Conservation (phyloP, 2,113 vertebrate genomes). For the Brevimyrus niger region DNA sequence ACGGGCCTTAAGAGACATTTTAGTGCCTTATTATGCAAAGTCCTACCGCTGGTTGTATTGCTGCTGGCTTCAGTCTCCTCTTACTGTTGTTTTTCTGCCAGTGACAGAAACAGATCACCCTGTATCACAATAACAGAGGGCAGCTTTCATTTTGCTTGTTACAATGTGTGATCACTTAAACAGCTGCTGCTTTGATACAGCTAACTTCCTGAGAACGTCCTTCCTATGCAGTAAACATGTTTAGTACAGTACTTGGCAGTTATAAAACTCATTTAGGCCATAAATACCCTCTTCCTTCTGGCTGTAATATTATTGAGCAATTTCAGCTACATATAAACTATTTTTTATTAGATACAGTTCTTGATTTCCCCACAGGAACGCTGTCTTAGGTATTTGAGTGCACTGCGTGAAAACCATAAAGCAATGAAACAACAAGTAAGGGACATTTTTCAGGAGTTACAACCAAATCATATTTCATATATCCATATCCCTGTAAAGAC, state of each 20-base stretch:
- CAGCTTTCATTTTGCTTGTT: not conserved
- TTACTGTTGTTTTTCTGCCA: not conserved
- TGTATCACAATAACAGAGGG: slow-evolving; percentile 8
- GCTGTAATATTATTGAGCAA: not conserved
- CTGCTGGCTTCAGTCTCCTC: not conserved
- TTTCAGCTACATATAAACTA: not conserved
- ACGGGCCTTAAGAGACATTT: not conserved
- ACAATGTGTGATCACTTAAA: not conserved
- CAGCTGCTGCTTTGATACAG: slow-evolving; percentile 20
- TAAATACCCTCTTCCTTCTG: slow-evolving; percentile 32
- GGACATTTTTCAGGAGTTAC: not conserved
- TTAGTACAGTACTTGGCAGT: not conserved
- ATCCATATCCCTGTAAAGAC: not conserved
- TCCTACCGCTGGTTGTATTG: not conserved
- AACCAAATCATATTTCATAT: not conserved
- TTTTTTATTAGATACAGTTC: not conserved
- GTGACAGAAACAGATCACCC: not conserved
- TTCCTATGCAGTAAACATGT: slow-evolving; percentile 20
- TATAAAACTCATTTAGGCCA: not conserved
- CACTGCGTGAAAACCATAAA: not conserved
- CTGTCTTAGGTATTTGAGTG: not conserved
- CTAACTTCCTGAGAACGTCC: slow-evolving; percentile 2
- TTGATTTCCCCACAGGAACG: not conserved
- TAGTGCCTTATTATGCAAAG: not conserved
- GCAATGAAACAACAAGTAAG: not conserved